Evolutionary conservation across 2,797 vertebrate species (phyloP), one percentile per base, ranked within the genome.

Genomic region (Mergus octosetaceus): DNA sequence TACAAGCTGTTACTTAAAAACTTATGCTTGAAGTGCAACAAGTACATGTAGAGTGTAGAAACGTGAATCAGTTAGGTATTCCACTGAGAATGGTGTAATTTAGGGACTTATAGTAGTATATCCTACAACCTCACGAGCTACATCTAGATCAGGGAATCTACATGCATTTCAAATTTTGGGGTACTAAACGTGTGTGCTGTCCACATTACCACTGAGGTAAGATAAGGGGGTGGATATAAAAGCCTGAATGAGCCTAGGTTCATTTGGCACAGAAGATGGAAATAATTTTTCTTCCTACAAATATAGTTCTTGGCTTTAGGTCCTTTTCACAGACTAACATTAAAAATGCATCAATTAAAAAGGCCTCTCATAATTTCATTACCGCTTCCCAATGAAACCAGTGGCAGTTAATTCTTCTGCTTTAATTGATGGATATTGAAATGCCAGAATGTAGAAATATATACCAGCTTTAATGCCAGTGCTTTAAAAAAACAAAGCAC

Each of bases 361-460:
- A 45, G 14, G 4, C 24, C 85, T 77, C 41, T 89, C 61, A 39
- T 38, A 77, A 39, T 78, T 75, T 80, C 53, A 65, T 83, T 89
- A 69, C 38, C 43, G 19, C 58, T 87, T 75, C 51, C 24, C 72
- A 72, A 56, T 75, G 54, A 89, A 87, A 89, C 20, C 18, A 81
- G 61, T 84, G 66, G 58, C 75, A 91, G 38, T 53, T 94, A 89
- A 94, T 92, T 77, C 5, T 72, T 90, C 70, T 66, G 41, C 45
- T 93, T 85, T 91, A 94, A 95, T 92, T 95, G 85, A 91, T 92
- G 73, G 58, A 92, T 91, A 95, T 87, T 87, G 82, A 87, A 95
- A 70, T 84, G 79, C 66, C 76, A 91, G 32, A 17, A 45, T 45
- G 93, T 8, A 9, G 21, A 76, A 89, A 77, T 92, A 91, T 71